phyloP scores from a whole-genome alignment of 2,797 vertebrate genomes.

The Danio jaintianensis region DNA sequence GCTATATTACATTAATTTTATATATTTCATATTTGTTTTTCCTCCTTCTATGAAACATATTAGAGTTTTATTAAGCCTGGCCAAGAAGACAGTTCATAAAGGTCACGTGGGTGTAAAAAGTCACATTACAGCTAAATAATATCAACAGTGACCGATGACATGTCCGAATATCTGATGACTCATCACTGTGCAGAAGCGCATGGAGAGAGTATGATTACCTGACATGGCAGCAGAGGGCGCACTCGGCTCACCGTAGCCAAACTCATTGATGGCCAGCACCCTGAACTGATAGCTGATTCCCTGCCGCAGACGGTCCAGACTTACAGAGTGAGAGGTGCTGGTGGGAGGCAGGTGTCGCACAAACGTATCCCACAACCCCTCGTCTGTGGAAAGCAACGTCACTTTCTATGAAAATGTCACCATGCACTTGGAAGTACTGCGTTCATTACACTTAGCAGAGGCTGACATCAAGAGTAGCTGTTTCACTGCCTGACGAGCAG shows the following conservation, averaged over 20 bases:
- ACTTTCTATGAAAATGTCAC: conserved; percentile 43
- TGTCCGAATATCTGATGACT: conserved; percentile 22
- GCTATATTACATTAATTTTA: too few species aligned
- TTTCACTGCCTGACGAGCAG: conserved; percentile 8
- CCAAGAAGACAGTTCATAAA: background rate
- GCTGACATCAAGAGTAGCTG: conserved; percentile 12
- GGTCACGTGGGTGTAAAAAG: background rate
- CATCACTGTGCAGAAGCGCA: background rate
- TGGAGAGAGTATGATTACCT: conserved; percentile 76
- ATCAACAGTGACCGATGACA: background rate
- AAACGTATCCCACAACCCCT: conserved; percentile 95
- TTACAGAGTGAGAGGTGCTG: conserved; percentile 85
- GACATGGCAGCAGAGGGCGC: conserved; percentile 86
- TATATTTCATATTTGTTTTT: too few species aligned
- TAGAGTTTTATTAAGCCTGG: background rate
- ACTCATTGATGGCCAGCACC: conserved; percentile 89
- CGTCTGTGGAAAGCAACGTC: conserved; percentile 78
- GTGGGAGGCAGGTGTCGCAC: conserved; percentile 85
- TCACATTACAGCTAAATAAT: conserved; percentile 10
- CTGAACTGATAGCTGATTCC: conserved; percentile 96
- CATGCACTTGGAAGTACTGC: conserved; percentile 2
- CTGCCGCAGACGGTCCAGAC: conserved; percentile 87
- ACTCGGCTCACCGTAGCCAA: conserved; percentile 93
- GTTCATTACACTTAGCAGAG: conserved; percentile 39
- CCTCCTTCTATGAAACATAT: too few species aligned